These are phyloP conservation scores for Molanna angustata DNA, from an alignment of 2,888 invertebrate species.

Conservation along the genomic window DNA sequence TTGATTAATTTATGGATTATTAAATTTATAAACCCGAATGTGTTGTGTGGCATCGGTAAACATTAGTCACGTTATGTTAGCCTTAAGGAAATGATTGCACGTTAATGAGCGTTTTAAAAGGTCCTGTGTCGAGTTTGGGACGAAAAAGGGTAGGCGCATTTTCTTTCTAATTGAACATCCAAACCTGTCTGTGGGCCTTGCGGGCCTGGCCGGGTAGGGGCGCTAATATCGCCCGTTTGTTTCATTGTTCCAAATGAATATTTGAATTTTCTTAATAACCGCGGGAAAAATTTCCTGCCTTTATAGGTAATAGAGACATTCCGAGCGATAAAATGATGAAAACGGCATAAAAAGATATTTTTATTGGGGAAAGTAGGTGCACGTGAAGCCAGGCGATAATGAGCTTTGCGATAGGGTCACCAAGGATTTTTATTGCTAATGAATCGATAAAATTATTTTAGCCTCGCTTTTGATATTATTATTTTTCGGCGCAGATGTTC, in stretches of 20 bases:
- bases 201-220: no score
- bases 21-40: no score
- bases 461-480: background rate
- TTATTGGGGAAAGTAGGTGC: slow-evolving; percentile 14
- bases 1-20: no score
- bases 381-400: slow-evolving; percentile 17
- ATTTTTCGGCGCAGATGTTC: background rate
- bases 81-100: slow-evolving; percentile 32
- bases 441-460: slow-evolving; percentile 10
- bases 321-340: slow-evolving; percentile 19
- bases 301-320: slow-evolving; percentile 17
- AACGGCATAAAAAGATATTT: slow-evolving; percentile 16
- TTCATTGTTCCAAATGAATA: slow-evolving; percentile 28
- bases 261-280: slow-evolving; percentile 19
- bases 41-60: no score
- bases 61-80: slow-evolving; percentile 28
- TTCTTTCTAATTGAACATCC: slow-evolving; percentile 31
- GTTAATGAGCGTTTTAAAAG: slow-evolving; percentile 33
- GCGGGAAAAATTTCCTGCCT: slow-evolving; percentile 9
- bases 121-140: slow-evolving; percentile 8
- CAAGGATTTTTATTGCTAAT: slow-evolving; percentile 14
- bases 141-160: slow-evolving; percentile 30
- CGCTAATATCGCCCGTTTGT: slow-evolving; percentile 24
- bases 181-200: slow-evolving; percentile 17
- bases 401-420: slow-evolving; percentile 12